Conservation (phyloP, 2,113 vertebrate species). For the Octodon degus region DNA sequence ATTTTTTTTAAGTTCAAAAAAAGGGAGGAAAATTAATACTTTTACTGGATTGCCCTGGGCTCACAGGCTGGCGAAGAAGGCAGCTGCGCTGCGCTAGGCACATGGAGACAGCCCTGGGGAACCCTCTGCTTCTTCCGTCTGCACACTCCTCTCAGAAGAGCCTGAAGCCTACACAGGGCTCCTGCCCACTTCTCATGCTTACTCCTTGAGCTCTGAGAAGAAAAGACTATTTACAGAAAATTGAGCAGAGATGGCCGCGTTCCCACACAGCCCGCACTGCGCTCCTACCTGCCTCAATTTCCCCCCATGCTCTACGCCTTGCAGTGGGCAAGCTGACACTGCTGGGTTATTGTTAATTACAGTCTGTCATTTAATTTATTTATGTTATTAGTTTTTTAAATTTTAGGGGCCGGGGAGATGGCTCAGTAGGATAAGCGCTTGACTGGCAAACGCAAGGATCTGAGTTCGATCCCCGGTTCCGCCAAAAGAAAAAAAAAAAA, state of each 20-base stretch:
- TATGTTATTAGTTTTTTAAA: no score
- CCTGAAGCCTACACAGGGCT: neutral
- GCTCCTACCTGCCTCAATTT: neutral
- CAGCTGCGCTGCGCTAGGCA: neutral
- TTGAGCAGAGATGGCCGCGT: neutral
- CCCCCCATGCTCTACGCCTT: neutral
- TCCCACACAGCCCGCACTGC: fast-evolving
- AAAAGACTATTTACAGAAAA: neutral
- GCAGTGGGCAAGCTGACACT: no score
- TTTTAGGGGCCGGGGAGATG: no score
- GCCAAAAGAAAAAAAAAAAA: no score
- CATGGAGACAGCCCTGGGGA: neutral
- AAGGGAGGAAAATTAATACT: neutral
- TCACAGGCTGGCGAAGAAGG: neutral
- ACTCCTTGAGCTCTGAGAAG: neutral
- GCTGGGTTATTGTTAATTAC: neutral
- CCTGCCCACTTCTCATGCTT: neutral
- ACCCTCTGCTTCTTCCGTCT: neutral
- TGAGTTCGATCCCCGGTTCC: no score
- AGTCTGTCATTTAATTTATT: no score
- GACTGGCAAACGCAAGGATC: no score
- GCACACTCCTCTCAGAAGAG: neutral
- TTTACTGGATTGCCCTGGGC: neutral
- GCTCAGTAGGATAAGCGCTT: no score
- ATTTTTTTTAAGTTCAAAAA: neutral